Conservation (phyloP, 2,113 vertebrate species). For the Ailurus styani region DNA sequence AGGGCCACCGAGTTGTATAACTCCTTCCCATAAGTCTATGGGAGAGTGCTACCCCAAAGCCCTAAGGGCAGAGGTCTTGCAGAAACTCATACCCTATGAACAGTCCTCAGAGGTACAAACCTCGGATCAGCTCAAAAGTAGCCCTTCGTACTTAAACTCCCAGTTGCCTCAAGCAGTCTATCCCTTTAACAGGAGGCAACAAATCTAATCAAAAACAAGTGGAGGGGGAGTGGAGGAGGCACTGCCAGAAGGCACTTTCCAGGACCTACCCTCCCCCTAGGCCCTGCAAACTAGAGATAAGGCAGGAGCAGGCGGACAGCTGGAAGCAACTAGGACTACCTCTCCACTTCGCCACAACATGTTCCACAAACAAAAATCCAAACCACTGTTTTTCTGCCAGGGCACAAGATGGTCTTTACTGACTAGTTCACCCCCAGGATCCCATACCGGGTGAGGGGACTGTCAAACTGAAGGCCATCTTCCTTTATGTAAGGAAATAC, state of each 20-base stretch:
- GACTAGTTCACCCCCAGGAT: background rate
- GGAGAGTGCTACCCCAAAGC: background rate
- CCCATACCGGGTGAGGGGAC: background rate
- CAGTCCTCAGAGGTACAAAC: constrained; percentile 18
- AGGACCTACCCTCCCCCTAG: constrained; percentile 19
- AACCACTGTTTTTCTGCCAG: constrained; percentile 28
- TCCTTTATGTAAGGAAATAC: background rate
- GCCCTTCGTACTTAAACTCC: background rate
- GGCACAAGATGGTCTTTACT: background rate
- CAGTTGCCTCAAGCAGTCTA: background rate
- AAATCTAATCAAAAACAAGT: constrained; percentile 64
- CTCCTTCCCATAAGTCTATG: background rate
- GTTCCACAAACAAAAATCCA: background rate
- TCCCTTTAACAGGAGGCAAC: constrained; percentile 54
- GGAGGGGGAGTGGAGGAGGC: background rate
- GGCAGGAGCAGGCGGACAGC: constrained; percentile 32
- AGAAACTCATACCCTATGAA: background rate
- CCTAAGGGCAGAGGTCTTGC: background rate
- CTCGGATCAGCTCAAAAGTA: background rate
- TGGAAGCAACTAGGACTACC: constrained; percentile 28
- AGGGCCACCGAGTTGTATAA: constrained; percentile 4
- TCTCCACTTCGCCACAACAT: background rate
- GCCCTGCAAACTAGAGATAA: constrained; percentile 71
- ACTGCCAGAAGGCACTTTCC: constrained; percentile 1
- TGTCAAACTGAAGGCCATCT: background rate